phyloP scores from a whole-genome alignment of 2,113 vertebrate genomes.

The Tragelaphus strepsiceros region DNA sequence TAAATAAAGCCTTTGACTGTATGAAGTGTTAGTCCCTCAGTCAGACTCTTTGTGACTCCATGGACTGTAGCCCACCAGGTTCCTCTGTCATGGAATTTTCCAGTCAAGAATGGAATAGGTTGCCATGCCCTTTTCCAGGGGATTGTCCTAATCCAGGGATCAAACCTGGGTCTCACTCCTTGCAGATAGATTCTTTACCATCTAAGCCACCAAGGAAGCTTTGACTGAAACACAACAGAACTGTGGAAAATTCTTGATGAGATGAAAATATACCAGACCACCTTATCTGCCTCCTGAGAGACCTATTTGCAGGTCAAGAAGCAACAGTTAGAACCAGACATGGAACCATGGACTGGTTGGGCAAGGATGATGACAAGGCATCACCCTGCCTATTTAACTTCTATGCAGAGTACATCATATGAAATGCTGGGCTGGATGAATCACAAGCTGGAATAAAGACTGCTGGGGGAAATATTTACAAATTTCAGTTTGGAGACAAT shows the following conservation, averaged over 20 bases:
- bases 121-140: not conserved
- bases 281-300: not conserved
- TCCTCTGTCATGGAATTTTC: not conserved
- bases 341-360: not conserved
- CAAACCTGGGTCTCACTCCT: not conserved
- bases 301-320: not conserved
- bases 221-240: not conserved
- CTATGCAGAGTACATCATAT: not conserved
- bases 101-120: not conserved
- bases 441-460: not conserved
- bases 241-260: not conserved
- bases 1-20: not conserved
- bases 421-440: not conserved
- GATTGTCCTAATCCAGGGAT: not conserved
- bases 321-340: not conserved
- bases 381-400: not conserved
- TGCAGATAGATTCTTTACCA: not conserved
- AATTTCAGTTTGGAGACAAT: not conserved
- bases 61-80: not conserved
- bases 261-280: not conserved
- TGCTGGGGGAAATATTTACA: not conserved
- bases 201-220: not conserved
- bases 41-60: not conserved
- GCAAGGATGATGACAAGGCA: not conserved
- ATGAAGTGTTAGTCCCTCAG: not conserved